Evolutionary conservation across 2,797 vertebrate genomes (phyloP).

Genomic region (Pelobates cultripes): DNA sequence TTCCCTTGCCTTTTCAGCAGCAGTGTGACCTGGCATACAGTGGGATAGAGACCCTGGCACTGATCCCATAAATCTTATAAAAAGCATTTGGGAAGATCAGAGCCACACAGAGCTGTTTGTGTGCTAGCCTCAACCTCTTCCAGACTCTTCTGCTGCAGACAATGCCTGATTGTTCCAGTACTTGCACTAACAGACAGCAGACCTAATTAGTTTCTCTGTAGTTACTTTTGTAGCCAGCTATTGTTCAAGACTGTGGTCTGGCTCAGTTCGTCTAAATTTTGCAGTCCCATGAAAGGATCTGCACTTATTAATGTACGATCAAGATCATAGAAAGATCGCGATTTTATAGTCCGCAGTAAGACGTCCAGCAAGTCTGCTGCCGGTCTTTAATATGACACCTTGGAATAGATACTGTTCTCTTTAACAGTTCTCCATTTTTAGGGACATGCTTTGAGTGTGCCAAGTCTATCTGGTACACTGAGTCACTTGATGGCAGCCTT

Average conservation of each 20-base stretch:
- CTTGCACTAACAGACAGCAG: slow-evolving; percentile 38
- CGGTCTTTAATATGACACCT: no score
- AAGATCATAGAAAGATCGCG: background rate
- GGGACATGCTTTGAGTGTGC: no score
- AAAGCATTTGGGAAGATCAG: slow-evolving; percentile 21
- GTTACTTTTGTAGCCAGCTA: slow-evolving; percentile 27
- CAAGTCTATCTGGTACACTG: no score
- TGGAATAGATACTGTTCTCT: no score
- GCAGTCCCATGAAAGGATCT: background rate
- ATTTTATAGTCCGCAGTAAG: no score
- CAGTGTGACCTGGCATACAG: slow-evolving; percentile 9
- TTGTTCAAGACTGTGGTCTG: slow-evolving; percentile 27
- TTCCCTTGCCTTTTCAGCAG: slow-evolving; percentile 2
- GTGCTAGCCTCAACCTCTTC: slow-evolving; percentile 14
- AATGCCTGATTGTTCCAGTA: slow-evolving; percentile 43
- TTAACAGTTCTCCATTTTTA: no score
- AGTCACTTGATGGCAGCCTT: no score
- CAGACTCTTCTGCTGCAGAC: slow-evolving; percentile 36
- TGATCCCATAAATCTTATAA: slow-evolving; percentile 18
- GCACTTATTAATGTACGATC: background rate
- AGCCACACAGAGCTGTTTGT: slow-evolving; percentile 45
- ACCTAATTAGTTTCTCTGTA: slow-evolving; percentile 48
- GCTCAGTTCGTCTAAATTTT: background rate
- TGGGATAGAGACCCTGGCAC: slow-evolving; percentile 18
- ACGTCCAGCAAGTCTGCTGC: no score